Conservation (phyloP, 2,888 invertebrate species). For the Aquatica leii region DNA sequence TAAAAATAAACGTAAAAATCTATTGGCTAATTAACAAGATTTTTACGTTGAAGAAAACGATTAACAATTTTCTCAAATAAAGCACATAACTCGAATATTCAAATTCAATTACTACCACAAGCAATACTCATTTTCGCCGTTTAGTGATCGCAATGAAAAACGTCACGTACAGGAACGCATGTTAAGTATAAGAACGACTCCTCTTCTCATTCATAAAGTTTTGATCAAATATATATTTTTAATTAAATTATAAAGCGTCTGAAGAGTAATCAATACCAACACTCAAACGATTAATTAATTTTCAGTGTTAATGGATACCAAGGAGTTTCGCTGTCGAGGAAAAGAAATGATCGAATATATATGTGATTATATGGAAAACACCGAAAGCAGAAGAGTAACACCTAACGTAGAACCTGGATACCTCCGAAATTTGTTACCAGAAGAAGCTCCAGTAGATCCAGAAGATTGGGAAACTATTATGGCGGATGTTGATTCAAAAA, state of each 20-base stretch:
- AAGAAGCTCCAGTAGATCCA: constrained; percentile 80
- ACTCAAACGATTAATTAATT: not conserved
- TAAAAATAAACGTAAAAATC: too few relatives aligned
- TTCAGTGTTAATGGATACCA: constrained; percentile 75
- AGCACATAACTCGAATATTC: constrained; percentile 27
- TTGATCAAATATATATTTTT: constrained; percentile 1
- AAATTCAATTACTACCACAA: constrained; percentile 31
- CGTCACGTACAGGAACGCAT: constrained; percentile 24
- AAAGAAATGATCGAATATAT: constrained; percentile 96
- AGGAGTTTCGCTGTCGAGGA: constrained; percentile 85
- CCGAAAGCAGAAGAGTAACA: constrained; percentile 82
- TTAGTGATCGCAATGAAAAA: constrained; percentile 22
- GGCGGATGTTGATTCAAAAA: constrained; percentile 87
- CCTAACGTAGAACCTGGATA: constrained; percentile 93
- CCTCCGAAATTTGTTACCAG: constrained; percentile 78
- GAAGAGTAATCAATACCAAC: too few relatives aligned
- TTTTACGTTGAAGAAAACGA: too few relatives aligned
- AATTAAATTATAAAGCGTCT: not conserved
- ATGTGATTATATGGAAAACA: constrained; percentile 85
- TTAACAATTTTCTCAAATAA: too few relatives aligned
- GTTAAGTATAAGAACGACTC: constrained; percentile 5
- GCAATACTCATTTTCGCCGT: constrained; percentile 19
- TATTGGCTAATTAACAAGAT: too few relatives aligned
- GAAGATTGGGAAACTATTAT: constrained; percentile 90
- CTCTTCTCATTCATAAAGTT: constrained; percentile 7